Evolutionary conservation across 1,140 invertebrate genomes (phyloP), one percentile per base, ranked within the genome.

Genomic region (Dreissena polymorpha): DNA sequence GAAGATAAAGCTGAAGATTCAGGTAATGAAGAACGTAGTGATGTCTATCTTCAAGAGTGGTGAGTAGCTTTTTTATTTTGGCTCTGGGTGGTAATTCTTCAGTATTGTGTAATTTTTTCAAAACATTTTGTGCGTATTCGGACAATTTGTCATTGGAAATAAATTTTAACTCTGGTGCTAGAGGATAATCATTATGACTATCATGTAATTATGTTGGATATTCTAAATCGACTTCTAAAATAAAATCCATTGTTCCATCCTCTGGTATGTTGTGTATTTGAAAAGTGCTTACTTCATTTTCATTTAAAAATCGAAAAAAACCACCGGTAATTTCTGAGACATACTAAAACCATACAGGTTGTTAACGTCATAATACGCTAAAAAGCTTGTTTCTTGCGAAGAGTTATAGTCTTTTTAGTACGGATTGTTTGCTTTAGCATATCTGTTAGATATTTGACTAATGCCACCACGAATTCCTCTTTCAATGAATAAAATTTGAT

Each of bases 161-260:
- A 65, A 67, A 29, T 74, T 73, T 79, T 16, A 60, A 67, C 86
- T 94, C 92, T 13, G 93, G 87, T 83, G 91, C 93, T 84, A 94
- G 92, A 53, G 94, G 94, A 64, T 94, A 93, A 85, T 94, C 93
- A 84, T 91, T 93, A 90, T 95, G 94, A 10, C 29, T 23, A 73
- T 95, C 91, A 90, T 95, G 94, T 23, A 95, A 67, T 25, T 92
- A 2, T 65, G 87, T 10, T 21, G 91, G 90, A 84, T 93, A 93
- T n/a, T 87, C 69, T 49, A 93, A 63, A 85, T 92, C 88, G 13
- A 92, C 85, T 74, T 95, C 94, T 64, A 95, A 88, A 80, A 95
- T 93, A 84, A 93, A 95, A 12, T 94, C 94, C 65, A 84, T 84
- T 25, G 89, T 50, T 80, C 90, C 87, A 91, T 93, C 89, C 84